Conservation (phyloP, 2,113 vertebrate species). For the Lonchura striata region DNA sequence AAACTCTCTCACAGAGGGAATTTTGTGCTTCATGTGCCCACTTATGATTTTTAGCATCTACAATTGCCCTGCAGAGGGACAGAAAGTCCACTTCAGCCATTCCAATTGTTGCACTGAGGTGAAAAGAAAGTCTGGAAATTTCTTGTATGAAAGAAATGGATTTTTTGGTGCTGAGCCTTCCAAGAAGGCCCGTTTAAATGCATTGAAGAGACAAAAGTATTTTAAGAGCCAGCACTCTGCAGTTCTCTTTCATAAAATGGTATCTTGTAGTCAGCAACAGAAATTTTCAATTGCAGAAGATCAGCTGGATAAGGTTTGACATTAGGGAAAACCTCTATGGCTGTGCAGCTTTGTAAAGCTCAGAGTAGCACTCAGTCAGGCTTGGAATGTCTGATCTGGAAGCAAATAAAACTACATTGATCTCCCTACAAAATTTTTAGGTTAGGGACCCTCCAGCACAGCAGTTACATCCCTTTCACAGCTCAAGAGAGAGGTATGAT, state of each 20-base stretch:
- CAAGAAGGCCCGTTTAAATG: neutral
- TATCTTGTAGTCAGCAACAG: neutral
- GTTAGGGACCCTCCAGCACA: neutral
- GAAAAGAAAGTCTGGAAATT: neutral
- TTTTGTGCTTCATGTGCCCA: neutral
- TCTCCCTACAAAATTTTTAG: neutral
- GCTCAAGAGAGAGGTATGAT: constrained; percentile 67
- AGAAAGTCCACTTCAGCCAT: neutral
- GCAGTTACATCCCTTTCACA: neutral
- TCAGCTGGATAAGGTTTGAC: neutral
- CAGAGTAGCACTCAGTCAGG: neutral
- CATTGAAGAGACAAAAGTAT: neutral
- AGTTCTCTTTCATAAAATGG: neutral
- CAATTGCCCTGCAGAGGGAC: neutral
- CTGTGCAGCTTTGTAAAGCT: neutral
- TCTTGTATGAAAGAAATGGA: neutral
- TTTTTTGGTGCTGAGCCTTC: neutral
- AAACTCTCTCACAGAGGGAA: neutral
- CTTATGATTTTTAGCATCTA: neutral
- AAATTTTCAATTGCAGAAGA: neutral
- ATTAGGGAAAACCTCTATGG: neutral
- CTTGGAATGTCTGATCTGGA: neutral
- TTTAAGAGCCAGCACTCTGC: neutral
- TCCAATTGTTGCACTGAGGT: neutral
- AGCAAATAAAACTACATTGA: neutral